Evolutionary conservation across 2,113 vertebrate genomes (phyloP).

Genomic region (Microtus oregoni): DNA sequence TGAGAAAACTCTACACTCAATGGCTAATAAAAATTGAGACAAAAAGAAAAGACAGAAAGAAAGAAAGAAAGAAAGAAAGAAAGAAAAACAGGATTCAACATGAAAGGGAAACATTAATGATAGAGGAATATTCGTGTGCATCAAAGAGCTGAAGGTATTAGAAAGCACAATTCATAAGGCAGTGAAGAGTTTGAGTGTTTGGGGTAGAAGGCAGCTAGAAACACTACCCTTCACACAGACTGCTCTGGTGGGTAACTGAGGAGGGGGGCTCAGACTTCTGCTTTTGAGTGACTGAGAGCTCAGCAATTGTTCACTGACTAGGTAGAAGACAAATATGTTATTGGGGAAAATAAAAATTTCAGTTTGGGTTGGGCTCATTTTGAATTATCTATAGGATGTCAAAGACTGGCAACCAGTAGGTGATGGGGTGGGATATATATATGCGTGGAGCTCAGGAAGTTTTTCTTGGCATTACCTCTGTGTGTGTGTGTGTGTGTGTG

Average conservation of each 20-base stretch:
- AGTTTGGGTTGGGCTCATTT: background rate
- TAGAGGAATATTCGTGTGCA: background rate
- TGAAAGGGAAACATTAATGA: background rate
- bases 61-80: background rate
- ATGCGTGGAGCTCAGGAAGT: background rate
- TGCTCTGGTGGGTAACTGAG: background rate
- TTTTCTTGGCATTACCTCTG: background rate
- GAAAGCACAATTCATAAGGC: background rate
- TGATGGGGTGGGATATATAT: background rate
- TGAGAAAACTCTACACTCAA: background rate
- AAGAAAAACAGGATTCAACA: background rate
- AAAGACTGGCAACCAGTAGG: background rate
- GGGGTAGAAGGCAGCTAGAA: background rate
- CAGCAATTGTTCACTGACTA: background rate
- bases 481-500: background rate
- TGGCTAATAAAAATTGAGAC: background rate
- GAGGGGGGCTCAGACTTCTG: background rate
- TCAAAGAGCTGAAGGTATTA: background rate
- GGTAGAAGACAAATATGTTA: background rate
- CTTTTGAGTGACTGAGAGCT: background rate
- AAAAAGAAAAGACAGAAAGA: background rate
- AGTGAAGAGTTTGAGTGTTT: background rate
- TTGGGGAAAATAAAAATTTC: background rate
- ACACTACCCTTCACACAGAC: background rate
- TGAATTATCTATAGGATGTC: background rate